Evolutionary conservation across 2,113 vertebrate genomes (phyloP).

Genomic region (Globicephala melas): DNA sequence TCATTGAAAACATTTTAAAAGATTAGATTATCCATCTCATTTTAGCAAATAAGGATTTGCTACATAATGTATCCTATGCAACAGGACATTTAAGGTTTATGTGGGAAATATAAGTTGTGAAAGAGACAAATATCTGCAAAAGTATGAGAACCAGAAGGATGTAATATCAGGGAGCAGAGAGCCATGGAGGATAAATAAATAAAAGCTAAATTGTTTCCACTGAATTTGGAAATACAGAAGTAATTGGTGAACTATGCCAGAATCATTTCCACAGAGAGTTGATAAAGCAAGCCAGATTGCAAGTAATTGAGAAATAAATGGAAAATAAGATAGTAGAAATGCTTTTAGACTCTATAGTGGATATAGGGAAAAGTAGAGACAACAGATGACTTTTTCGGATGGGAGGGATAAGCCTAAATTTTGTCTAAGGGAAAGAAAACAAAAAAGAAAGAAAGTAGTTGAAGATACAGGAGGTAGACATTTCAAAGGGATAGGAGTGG

Average conservation of each 20-base stretch:
- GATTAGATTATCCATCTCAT: not conserved
- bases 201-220: not conserved
- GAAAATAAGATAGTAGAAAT: not conserved
- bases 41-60: not conserved
- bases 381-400: not conserved
- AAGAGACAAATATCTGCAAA: not conserved
- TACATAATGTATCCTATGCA: not conserved
- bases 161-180: not conserved
- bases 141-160: not conserved
- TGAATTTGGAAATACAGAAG: slow-evolving; percentile 8
- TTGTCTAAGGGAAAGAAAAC: not conserved
- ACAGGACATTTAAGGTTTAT: not conserved
- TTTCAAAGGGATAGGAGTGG: not conserved
- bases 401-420: not conserved
- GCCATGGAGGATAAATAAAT: not conserved
- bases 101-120: not conserved
- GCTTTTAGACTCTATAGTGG: not conserved
- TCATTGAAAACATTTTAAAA: not conserved
- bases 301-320: not conserved
- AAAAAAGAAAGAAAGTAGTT: not conserved
- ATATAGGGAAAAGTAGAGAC: not conserved
- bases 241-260: not conserved
- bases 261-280: not conserved
- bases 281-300: not conserved
- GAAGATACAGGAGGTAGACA: not conserved